Conservation (phyloP, 2,888 invertebrate species). For the Diaperis boleti region DNA sequence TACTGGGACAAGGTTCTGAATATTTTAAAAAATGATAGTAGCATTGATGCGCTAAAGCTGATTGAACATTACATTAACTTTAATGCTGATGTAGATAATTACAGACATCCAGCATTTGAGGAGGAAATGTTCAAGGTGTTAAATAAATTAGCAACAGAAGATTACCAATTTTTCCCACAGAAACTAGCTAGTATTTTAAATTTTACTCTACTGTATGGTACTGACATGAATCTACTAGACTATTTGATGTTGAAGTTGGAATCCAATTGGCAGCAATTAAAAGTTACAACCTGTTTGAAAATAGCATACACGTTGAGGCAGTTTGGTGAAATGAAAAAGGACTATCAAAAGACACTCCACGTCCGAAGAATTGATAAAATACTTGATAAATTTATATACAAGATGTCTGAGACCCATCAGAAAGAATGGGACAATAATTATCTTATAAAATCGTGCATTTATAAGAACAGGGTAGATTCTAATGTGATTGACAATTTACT, state of each 20-base stretch:
- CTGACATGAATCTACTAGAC: conserved; percentile 58
- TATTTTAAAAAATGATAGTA: conserved; percentile 56
- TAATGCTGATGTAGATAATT: conserved; percentile 68
- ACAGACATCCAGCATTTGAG: conserved; percentile 68
- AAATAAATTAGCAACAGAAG: conserved; percentile 59
- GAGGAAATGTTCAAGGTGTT: conserved; percentile 62
- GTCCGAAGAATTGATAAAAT: conserved; percentile 53
- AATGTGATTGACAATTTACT: conserved; percentile 61
- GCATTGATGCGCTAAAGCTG: conserved; percentile 61
- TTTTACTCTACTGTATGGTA: conserved; percentile 67
- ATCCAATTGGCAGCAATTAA: conserved; percentile 64
- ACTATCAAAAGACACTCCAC: conserved; percentile 31
- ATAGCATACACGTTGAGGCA: conserved; percentile 65
- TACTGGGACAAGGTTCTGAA: conserved; percentile 67
- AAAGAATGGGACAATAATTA: conserved; percentile 44
- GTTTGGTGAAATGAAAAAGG: conserved; percentile 22
- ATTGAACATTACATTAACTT: conserved; percentile 70
- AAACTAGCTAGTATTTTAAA: conserved; percentile 64
- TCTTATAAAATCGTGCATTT: conserved; percentile 55
- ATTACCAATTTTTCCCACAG: conserved; percentile 62
- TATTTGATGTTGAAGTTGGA: conserved; percentile 62
- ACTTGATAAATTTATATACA: conserved; percentile 58
- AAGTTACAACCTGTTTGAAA: conserved; percentile 63
- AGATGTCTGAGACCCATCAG: conserved; percentile 3
- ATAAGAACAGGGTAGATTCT: conserved; percentile 60